Percentiles rank a stretch among this genome's conserved stretches.
Evolutionary conservation across 2,888 invertebrate genomes (phyloP).

Genomic region (Pseudoips prasinana): DNA sequence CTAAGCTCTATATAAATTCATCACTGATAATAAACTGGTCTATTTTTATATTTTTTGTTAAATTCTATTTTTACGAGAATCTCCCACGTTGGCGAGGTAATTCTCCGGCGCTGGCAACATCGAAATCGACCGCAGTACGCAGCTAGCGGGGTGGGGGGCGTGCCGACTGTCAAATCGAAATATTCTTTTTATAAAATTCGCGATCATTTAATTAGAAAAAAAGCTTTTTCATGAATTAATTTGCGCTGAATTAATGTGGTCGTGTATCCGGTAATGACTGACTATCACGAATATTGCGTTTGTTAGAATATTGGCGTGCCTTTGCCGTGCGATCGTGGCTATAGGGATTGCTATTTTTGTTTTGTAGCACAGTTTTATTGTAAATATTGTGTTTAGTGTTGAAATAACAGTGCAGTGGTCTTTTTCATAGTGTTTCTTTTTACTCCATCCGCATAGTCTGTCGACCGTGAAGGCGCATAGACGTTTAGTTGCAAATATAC

Average conservation of each 20-base stretch:
- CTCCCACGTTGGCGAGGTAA: conserved; percentile 36
- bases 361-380: conserved; percentile 66
- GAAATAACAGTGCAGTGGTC: conserved; percentile 50
- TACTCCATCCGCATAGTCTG: conserved; percentile 31
- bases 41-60: conserved; percentile 18
- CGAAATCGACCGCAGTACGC: conserved; percentile 63
- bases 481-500: conserved; percentile 38
- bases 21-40: conserved; percentile 10
- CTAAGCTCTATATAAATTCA: conserved; percentile 14
- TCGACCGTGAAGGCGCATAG: conserved; percentile 40
- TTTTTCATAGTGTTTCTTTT: conserved; percentile 36
- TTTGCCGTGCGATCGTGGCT: conserved; percentile 26
- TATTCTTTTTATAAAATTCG: conserved; percentile 49
- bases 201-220: conserved; percentile 55
- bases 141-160: conserved; percentile 48
- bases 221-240: conserved; percentile 64
- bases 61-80: conserved; percentile 11
- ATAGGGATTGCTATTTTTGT: conserved; percentile 66
- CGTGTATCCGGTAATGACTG: conserved; percentile 35
- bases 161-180: conserved; percentile 68
- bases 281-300: conserved; percentile 37
- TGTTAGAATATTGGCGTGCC: conserved; percentile 13
- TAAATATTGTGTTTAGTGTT: conserved; percentile 74
- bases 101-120: conserved; percentile 50
- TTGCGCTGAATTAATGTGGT: conserved; percentile 39